Evolutionary conservation across 1,140 invertebrate species (phyloP).

Genomic region (Myzus persicae): DNA sequence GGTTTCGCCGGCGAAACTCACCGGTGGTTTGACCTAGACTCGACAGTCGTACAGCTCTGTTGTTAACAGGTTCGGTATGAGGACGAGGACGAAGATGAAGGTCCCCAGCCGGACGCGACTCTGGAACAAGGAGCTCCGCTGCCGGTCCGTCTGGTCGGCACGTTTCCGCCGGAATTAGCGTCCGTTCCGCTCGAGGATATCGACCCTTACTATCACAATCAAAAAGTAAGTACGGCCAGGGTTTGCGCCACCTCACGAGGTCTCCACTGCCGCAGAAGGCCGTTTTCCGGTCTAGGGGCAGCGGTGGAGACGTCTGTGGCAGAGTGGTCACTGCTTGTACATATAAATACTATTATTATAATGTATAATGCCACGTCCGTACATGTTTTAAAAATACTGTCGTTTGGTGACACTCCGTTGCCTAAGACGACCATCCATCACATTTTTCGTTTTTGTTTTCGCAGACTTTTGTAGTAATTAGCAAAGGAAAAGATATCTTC

Average conservation of each 20-base stretch:
- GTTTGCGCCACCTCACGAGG: neutral
- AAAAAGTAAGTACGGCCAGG: slow-evolving; percentile 74
- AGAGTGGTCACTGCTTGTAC: neutral
- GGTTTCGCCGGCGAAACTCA: neutral
- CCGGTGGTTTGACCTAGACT: fast-evolving
- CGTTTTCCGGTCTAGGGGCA: neutral
- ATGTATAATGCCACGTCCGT: neutral
- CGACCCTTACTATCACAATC: slow-evolving; percentile 90
- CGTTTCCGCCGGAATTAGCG: slow-evolving; percentile 88
- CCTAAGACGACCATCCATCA: neutral
- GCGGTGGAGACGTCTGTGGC: no score
- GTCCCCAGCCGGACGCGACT: slow-evolving; percentile 89
- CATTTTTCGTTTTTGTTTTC: neutral
- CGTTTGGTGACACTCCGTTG: neutral
- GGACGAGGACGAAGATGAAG: slow-evolving; percentile 95
- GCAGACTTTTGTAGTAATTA: slow-evolving; percentile 97
- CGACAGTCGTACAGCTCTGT: neutral
- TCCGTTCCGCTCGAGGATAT: slow-evolving; percentile 95
- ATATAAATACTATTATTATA: neutral
- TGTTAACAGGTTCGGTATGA: slow-evolving; percentile 84
- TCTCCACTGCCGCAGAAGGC: neutral
- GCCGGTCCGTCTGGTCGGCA: slow-evolving; percentile 86
- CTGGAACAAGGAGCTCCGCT: slow-evolving; percentile 90
- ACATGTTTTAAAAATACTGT: neutral
- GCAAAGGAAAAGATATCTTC: slow-evolving; percentile 98